Conservation (phyloP, 2,113 vertebrate genomes). For the Sander lucioperca region DNA sequence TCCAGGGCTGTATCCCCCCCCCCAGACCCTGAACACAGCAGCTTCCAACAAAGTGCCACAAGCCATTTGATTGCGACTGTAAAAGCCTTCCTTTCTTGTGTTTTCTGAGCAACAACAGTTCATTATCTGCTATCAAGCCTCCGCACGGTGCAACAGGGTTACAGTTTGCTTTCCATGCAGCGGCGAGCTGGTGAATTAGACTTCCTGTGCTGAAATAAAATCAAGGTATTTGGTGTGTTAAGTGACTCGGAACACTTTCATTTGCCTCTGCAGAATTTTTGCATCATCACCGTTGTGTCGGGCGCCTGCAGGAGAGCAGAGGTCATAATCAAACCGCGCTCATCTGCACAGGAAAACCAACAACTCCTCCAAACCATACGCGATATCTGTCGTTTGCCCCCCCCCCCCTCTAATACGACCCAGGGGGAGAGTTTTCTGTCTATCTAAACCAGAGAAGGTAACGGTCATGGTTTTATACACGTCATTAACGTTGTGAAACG, state of each 20-base stretch:
- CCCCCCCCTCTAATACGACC: no score
- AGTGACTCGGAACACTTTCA: constrained; percentile 26
- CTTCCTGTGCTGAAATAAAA: not conserved
- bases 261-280: constrained; percentile 21
- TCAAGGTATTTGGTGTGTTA: constrained; percentile 27
- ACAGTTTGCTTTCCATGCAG: not conserved
- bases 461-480: no score
- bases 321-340: not conserved
- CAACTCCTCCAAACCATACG: no score
- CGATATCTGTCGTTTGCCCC: no score
- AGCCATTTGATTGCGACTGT: not conserved
- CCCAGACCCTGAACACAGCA: constrained; percentile 23
- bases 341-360: no score
- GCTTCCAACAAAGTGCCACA: constrained; percentile 36
- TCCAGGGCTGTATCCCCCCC: constrained; percentile 22
- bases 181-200: not conserved
- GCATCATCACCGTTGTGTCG: no score
- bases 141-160: not conserved
- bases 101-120: constrained; percentile 8
- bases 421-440: no score
- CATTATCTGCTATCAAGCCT: no score
- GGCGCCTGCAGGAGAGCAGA: not conserved
- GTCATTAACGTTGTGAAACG: no score
- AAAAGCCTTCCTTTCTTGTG: constrained; percentile 11
- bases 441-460: no score